Percentiles rank a stretch among this genome's conserved stretches.
These are phyloP conservation scores for Rissa tridactyla DNA, from an alignment of 2,113 vertebrate species.

Conservation along the genomic window DNA sequence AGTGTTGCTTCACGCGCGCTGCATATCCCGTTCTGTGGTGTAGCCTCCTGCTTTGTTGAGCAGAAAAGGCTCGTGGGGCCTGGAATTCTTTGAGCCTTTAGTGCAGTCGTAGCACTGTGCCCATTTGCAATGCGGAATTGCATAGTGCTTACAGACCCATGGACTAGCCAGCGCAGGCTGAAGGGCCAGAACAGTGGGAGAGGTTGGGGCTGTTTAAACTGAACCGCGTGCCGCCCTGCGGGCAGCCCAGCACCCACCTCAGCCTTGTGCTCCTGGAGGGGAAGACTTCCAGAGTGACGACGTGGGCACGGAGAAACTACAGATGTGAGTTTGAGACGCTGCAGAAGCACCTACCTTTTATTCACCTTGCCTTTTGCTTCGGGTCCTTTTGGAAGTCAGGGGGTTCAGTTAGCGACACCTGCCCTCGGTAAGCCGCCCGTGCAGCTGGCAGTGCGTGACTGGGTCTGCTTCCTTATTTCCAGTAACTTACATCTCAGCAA, in stretches of 20 bases:
- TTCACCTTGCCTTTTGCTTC: neutral
- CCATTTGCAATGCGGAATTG: rapidly evolving
- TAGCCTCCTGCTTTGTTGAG: neutral
- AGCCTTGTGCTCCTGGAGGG: neutral
- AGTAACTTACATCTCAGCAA: neutral
- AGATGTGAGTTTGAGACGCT: rapidly evolving
- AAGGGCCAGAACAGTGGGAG: rapidly evolving
- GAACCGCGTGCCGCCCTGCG: rapidly evolving
- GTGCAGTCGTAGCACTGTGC: rapidly evolving
- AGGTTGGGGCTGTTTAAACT: rapidly evolving
- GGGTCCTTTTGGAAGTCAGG: neutral
- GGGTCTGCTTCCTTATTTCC: neutral
- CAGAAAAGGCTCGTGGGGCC: neutral
- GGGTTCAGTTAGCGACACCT: neutral
- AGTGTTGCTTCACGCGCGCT: rapidly evolving
- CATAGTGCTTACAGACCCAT: rapidly evolving
- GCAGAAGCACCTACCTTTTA: neutral
- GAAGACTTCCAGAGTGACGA: rapidly evolving
- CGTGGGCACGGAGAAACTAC: rapidly evolving
- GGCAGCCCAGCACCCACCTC: neutral
- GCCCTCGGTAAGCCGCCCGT: neutral
- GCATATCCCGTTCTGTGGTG: rapidly evolving
- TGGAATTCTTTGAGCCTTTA: rapidly evolving
- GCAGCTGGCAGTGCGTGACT: neutral
- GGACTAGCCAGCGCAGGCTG: too few species aligned